These are phyloP conservation scores for Brachynemurus nebulosus DNA, from an alignment of 2,888 invertebrate genomes.

Conservation along the genomic window DNA sequence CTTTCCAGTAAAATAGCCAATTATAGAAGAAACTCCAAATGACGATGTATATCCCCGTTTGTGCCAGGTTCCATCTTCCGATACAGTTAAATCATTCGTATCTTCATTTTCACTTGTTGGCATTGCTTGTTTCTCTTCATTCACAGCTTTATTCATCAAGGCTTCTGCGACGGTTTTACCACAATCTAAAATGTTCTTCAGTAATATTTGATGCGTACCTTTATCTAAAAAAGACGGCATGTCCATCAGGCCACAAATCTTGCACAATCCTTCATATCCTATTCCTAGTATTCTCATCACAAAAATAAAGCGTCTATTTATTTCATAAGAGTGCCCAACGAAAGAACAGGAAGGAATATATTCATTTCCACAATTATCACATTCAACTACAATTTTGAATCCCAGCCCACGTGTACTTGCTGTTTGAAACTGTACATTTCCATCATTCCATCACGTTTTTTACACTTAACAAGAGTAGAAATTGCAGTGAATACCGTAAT, in stretches of 20 bases:
- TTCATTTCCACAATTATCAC: constrained; percentile 6
- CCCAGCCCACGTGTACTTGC: neutral
- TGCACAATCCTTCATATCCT: constrained; percentile 13
- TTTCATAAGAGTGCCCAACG: neutral
- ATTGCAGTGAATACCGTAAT: constrained; percentile 8
- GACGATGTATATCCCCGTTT: constrained; percentile 2
- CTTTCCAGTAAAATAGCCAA: constrained; percentile 5
- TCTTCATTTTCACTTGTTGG: neutral
- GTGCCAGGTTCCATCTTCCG: constrained; percentile 2
- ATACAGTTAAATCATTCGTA: neutral
- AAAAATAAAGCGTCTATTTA: constrained; percentile 12
- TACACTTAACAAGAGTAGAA: constrained; percentile 3
- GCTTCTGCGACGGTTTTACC: constrained; percentile 9
- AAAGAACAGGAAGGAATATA: neutral
- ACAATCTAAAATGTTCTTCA: constrained; percentile 10
- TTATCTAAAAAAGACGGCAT: constrained; percentile 13
- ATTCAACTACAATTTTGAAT: constrained; percentile 10
- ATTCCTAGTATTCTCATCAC: constrained; percentile 15
- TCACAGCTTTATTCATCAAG: neutral
- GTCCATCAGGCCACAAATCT: constrained; percentile 17
- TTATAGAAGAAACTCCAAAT: constrained; percentile 5
- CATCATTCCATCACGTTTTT: constrained; percentile 1
- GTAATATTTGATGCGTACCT: constrained; percentile 8
- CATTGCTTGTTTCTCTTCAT: neutral
- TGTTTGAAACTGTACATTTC: constrained; percentile 10